Evolutionary conservation across 2,113 vertebrate species (phyloP).

Genomic region (Vimba vimba): DNA sequence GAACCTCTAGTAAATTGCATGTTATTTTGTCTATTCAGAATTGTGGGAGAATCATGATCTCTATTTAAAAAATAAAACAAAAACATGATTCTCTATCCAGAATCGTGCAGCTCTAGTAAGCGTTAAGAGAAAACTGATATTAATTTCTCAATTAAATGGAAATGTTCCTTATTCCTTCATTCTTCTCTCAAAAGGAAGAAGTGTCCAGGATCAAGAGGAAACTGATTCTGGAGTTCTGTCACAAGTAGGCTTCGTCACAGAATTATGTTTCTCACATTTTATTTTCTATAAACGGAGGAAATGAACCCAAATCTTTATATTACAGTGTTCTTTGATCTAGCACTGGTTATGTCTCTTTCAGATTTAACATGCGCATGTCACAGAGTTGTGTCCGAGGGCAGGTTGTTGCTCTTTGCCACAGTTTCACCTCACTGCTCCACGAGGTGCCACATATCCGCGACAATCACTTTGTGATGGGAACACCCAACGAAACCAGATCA

Average conservation of each 20-base stretch:
- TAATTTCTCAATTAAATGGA: not conserved
- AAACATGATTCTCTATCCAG: no score
- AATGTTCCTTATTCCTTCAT: not conserved
- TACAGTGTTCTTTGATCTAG: no score
- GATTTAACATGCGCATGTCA: conserved; percentile 66
- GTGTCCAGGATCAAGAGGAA: conserved; percentile 74
- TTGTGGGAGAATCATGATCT: no score
- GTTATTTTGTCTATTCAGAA: no score
- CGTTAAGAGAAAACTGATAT: not conserved
- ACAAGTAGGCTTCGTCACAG: conserved; percentile 63
- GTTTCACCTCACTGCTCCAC: conserved; percentile 69
- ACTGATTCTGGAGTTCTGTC: conserved; percentile 76
- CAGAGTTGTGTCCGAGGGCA: conserved; percentile 70
- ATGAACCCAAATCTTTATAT: not conserved
- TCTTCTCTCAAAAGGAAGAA: conserved; percentile 70
- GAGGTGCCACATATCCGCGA: conserved; percentile 70
- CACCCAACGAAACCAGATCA: conserved; percentile 57
- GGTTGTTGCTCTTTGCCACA: conserved; percentile 70
- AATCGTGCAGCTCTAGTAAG: no score
- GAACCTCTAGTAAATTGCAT: no score
- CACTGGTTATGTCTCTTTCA: conserved; percentile 48
- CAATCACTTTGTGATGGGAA: conserved; percentile 72
- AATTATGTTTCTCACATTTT: not conserved
- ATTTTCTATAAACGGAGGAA: not conserved
- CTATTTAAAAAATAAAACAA: no score